phyloP scores from a whole-genome alignment of 1,140 invertebrate genomes.

The Acromyrmex heyeri region DNA sequence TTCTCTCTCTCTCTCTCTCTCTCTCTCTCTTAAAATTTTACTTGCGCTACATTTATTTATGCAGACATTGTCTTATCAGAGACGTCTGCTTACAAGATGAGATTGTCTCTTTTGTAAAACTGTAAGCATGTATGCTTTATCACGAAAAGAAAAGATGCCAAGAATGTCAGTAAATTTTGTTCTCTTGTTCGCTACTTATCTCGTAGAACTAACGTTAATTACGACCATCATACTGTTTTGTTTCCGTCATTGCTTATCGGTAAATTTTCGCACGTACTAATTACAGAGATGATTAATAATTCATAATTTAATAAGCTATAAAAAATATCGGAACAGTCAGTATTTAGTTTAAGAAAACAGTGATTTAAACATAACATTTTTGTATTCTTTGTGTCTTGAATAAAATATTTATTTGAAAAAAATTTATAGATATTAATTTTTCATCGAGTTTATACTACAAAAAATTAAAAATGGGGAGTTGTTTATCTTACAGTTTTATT shows the following conservation, averaged over 20 bases:
- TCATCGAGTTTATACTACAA: not conserved
- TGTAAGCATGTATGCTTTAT: not conserved
- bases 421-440: not conserved
- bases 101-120: constrained; percentile 29
- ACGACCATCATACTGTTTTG: not conserved
- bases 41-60: constrained; percentile 9
- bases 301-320: not conserved
- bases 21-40: not conserved
- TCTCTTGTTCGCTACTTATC: constrained; percentile 34
- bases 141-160: constrained; percentile 27
- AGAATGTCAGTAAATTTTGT: constrained; percentile 45
- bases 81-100: constrained; percentile 9
- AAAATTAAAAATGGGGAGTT: not conserved
- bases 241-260: constrained; percentile 35
- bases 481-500: not conserved
- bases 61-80: constrained; percentile 17
- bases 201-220: constrained; percentile 5
- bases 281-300: constrained; percentile 8
- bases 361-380: not conserved
- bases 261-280: constrained; percentile 4
- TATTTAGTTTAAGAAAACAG: not conserved
- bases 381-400: not conserved
- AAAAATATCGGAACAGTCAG: not conserved
- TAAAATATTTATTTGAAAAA: not conserved
- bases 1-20: not conserved